Evolutionary conservation across 2,113 vertebrate species (phyloP).

Genomic region (Spheniscus mendiculus): DNA sequence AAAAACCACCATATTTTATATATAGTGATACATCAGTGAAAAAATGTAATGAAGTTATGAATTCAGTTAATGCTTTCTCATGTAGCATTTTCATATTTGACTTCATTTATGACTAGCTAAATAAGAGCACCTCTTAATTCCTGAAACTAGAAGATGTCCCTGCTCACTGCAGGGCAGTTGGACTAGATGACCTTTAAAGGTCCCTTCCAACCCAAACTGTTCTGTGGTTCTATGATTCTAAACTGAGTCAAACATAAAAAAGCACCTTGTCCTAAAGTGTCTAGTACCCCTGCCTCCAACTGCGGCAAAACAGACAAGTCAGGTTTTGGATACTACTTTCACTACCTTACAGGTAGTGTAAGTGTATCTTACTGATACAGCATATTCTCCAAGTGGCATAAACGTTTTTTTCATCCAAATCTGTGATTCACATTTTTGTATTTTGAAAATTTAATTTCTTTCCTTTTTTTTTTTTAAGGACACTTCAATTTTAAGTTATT

Average conservation of each 20-base stretch:
- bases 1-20: not conserved
- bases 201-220: not conserved
- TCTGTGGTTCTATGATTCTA: not conserved
- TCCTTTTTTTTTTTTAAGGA: not conserved
- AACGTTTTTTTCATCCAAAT: not conserved
- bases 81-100: not conserved
- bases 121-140: not conserved
- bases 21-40: not conserved
- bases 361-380: not conserved
- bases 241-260: not conserved
- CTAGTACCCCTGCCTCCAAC: fast-evolving
- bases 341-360: not conserved
- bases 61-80: not conserved
- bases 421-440: not conserved
- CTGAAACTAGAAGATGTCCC: not conserved
- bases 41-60: not conserved
- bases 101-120: not conserved
- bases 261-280: not conserved
- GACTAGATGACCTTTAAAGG: not conserved
- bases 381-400: not conserved
- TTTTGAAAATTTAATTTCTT: not conserved
- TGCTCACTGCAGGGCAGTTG: not conserved
- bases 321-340: not conserved
- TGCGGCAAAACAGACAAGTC: not conserved
- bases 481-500: not conserved